These are phyloP conservation scores for Parapristionchus giblindavisi DNA, from an alignment of 2,888 invertebrate species.

Conservation along the genomic window DNA sequence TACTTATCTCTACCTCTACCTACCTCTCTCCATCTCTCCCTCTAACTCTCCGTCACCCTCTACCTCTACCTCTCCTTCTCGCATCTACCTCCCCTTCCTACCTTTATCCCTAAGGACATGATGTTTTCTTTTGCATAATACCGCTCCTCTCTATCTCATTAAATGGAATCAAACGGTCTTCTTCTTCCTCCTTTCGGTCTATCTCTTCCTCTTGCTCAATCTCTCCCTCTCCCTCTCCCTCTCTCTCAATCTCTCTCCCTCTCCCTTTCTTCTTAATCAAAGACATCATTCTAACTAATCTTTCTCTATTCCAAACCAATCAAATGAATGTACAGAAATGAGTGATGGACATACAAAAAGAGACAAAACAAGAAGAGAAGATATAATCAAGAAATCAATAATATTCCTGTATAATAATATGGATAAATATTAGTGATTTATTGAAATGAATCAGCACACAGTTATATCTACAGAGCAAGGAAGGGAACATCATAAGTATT, in stretches of 20 bases:
- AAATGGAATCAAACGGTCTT: neutral
- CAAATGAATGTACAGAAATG: too few relatives aligned
- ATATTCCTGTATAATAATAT: too few relatives aligned
- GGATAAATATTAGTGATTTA: too few relatives aligned
- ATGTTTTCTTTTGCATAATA: neutral
- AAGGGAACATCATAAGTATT: too few relatives aligned
- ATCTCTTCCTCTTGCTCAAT: neutral
- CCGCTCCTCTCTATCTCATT: neutral
- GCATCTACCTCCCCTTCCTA: neutral
- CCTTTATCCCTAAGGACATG: neutral
- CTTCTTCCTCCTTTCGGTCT: neutral
- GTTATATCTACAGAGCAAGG: too few relatives aligned
- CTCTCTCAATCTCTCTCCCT: neutral
- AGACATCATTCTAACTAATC: constrained; percentile 23
- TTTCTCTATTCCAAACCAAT: too few relatives aligned
- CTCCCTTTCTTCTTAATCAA: constrained; percentile 19
- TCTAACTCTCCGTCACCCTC: neutral
- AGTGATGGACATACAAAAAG: too few relatives aligned
- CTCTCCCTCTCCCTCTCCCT: constrained; percentile 7
- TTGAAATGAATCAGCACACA: too few relatives aligned
- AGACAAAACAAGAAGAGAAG: too few relatives aligned
- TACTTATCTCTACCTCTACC: neutral
- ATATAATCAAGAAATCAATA: too few relatives aligned
- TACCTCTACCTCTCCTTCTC: neutral
- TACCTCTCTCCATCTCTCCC: neutral